Evolutionary conservation across 2,797 vertebrate species (phyloP), one percentile per base, ranked within the genome.

Genomic region (Characodon lateralis): DNA sequence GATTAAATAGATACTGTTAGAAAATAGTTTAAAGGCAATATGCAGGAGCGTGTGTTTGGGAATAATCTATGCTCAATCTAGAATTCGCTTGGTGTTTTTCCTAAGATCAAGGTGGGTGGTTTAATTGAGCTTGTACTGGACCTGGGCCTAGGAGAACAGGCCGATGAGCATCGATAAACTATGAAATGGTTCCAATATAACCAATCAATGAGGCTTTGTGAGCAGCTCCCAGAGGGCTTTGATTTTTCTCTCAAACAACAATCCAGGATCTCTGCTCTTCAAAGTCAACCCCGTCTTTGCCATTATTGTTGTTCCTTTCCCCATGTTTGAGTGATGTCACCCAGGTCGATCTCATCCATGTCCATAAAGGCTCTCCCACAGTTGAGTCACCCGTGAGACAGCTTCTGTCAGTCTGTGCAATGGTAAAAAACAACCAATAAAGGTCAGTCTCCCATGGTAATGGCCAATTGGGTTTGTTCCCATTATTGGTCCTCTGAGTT

Each of bases 161-260:
- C 87, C 87, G 91, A 92, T 85, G 88, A 93, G 83, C 90, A 95
- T 95, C 78, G 92, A 96, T 94, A 93, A 95, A 92, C 93, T 92
- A 95, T 95, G 93, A 95, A 94, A 94, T 93, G 87, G 90, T 95
- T 95, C 91, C 92, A 94, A 95, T 94, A 93, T 89, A 78, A 88
- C 83, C 79, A 70, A 89, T 95, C 94, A 74, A 93, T 94, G 86
- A 63, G 77, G 94, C 93, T 95, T 95, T 94, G 92, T 91, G 89
- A 92, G 87, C 89, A 70, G 83, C 72, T 93, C 94, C 88, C 90
- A 51, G 18, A 87, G 85, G 93, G 56, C 85, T 93, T 92, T 92
- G 93, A 95, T 95, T 93, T 95, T 92, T 81, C 91, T 90, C 89
- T 94, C 89, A 94, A 93, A 93, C 91, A 94, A 89, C 93, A 94